Base-by-base conservation (phyloP, 2,113 vertebrate genomes). In the Lasiurus borealis region DNA sequence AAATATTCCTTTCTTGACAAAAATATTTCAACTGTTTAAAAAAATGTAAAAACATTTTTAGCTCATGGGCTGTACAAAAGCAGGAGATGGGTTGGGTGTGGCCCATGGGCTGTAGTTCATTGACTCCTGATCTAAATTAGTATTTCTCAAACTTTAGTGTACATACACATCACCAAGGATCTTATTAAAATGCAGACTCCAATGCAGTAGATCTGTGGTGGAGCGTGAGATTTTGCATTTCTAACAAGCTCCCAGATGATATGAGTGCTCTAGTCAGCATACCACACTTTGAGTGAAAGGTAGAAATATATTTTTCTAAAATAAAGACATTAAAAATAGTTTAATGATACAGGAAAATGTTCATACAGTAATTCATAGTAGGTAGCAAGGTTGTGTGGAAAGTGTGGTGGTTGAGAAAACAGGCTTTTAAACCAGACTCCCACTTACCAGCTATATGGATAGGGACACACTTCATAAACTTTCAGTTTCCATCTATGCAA, bases 401-500 rank as follows among this genome's bases (percentile, higher is more conserved):
- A 91, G 64, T 5, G 11, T 62, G n/a, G 57, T 44, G 52, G 59
- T 19, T 8, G 12, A 66, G 46, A 88, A 64, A 90, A 25, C 15
- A 69, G 73, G 34, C n/a, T 75, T 94, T 95, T 27, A 64, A 88
- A 83, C 27, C 76, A 54, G 50, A 91, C 69, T 71, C 86, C 66
- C 34, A 75, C 86, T 82, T 95, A 29, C 10, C 80, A 89, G 66
- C 10, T 29, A 18, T 19, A 59, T n/a, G 84, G 64, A 69, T 84
- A 66, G 84, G 75, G 59, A 82, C 40, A 23, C 11, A 29, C 59
- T 86, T 84, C 64, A 75, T 75, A 96, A 91, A 71, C 44, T 71
- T 66, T 48, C 40, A 87, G 27, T 93, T 92, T 94, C 89, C 77
- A 25, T 75, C 78, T 81, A 83, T 93, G 75, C 89, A 68, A 75